Base-by-base conservation (phyloP, 1,140 invertebrate genomes). In the Centruroides sculpturatus region DNA sequence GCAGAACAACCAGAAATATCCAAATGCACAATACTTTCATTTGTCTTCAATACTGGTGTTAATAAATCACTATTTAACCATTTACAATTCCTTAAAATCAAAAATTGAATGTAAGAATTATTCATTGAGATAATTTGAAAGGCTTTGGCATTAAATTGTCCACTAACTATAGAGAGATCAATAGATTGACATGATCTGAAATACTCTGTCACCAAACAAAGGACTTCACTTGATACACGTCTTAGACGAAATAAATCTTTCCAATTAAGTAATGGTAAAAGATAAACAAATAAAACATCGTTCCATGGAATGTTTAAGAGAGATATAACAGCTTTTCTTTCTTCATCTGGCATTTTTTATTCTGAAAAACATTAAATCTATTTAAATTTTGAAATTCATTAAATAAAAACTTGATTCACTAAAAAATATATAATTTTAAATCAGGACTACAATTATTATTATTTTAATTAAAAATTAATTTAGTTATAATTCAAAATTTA, bases 31-130 rank as follows among this genome's bases (percentile, higher is more conserved):
- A 74, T 63, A 47, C 63, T 63, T 9, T 57, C 56, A 64, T 73
- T 74, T 8, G 57, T 64, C 11, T 64, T 55, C 8, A 75, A 61
- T 11, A 75, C 67, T 34, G 69, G 64, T 36, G 69, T 59, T 4
- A 75, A 58, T n/a, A 65, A n/a, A 7, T 58, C 62, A 66, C 70
- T 70, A 23, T 65, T 60, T n/a, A 75, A 57, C 72, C 72, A 74
- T 59, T 72, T 72, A 13, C 71, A 70, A 64, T 71, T 70, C n/a
- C 66, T 57, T 7, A 75, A 58, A 47, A 68, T 67, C 11, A 75
- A 41, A 35, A 56, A 10, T 6, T 57, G 57, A 3, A 67, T 51
- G 48, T 53, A 55, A 3, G 47, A 13, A 35, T 53, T 36, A 47
- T 63, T 55, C 35, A 50, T 41, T 4, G 66, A 59, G 5, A 58